Conservation (phyloP, 2,113 vertebrate species). For the Condylura cristata region DNA sequence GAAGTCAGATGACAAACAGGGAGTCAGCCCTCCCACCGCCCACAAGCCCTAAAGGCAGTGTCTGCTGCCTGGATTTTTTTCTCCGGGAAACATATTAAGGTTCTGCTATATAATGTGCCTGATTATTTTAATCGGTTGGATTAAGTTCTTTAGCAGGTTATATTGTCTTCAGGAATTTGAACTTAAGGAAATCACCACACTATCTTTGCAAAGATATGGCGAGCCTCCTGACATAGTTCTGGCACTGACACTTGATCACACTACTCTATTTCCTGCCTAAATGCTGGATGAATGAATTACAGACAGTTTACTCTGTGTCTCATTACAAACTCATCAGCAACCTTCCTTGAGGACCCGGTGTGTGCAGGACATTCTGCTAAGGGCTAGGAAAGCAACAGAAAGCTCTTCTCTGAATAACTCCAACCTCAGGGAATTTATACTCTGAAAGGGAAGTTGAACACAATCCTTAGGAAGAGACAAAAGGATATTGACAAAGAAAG, state of each 20-base stretch:
- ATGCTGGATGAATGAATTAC: background rate
- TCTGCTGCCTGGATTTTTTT: background rate
- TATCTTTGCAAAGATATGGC: background rate
- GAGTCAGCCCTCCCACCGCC: background rate
- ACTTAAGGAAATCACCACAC: background rate
- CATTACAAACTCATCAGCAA: background rate
- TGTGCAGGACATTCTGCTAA: background rate
- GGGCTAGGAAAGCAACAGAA: background rate
- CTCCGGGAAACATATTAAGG: conserved; percentile 23
- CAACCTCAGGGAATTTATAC: background rate
- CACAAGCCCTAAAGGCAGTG: background rate
- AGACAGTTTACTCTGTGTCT: conserved; percentile 12
- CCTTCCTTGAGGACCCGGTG: background rate
- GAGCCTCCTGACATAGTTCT: conserved; percentile 33
- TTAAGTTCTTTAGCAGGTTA: conserved; percentile 25
- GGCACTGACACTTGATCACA: background rate
- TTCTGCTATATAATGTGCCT: background rate
- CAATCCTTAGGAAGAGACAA: background rate
- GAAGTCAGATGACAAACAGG: conserved; percentile 59
- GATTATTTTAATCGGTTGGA: background rate
- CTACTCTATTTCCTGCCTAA: conserved; percentile 14
- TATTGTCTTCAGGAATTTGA: conserved; percentile 32
- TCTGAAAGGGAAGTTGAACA: background rate
- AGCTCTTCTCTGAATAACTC: background rate
- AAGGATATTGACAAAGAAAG: background rate